Conservation (phyloP, 2,113 vertebrate genomes). For the Megaceryle maxima region DNA sequence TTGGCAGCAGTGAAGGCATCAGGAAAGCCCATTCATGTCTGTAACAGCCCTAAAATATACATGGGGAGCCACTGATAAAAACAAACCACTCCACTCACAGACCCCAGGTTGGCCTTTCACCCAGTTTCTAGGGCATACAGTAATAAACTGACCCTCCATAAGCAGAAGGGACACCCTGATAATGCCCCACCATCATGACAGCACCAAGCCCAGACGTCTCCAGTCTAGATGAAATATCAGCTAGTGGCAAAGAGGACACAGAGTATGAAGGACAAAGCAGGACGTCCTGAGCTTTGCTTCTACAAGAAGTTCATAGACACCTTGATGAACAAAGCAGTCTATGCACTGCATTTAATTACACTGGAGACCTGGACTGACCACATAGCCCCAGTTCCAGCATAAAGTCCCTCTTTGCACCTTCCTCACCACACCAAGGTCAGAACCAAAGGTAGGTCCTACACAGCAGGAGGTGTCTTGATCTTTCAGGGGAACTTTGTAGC, state of each 20-base stretch:
- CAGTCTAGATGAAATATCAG: neutral
- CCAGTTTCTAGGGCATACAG: neutral
- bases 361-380: rapidly evolving
- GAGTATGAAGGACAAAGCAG: rapidly evolving
- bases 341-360: rapidly evolving
- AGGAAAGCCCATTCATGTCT: neutral
- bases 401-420: neutral
- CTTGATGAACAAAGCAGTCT: rapidly evolving
- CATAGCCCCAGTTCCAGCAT: rapidly evolving
- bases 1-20: neutral
- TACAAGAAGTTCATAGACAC: no score
- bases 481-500: neutral
- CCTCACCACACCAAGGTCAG: neutral
- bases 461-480: neutral
- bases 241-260: neutral
- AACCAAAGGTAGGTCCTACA: neutral
- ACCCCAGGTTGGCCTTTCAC: neutral
- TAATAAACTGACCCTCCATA: rapidly evolving
- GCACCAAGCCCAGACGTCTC: rapidly evolving
- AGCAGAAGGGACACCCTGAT: neutral
- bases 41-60: neutral
- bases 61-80: rapidly evolving
- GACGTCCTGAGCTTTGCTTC: rapidly evolving
- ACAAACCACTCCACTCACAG: rapidly evolving
- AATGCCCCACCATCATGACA: rapidly evolving